phyloP scores from a whole-genome alignment of 2,113 vertebrate genomes.

The Hemiprocne comata region DNA sequence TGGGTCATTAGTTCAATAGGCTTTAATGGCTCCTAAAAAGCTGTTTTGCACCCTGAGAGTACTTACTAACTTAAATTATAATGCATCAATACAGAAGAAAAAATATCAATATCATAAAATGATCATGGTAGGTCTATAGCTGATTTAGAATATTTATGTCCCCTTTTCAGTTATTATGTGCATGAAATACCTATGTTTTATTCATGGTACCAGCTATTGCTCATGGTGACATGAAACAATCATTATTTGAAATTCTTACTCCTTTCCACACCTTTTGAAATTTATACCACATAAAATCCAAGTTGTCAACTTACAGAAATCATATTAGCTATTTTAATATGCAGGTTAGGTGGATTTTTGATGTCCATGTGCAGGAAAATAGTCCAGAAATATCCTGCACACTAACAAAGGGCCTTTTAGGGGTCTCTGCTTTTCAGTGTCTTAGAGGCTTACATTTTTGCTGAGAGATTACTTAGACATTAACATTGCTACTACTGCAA shows the following conservation, averaged over 20 bases:
- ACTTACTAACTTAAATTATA: background rate
- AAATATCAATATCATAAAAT: constrained; percentile 10
- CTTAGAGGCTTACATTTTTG: background rate
- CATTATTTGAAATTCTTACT: background rate
- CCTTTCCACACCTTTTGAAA: background rate
- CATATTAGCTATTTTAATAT: background rate
- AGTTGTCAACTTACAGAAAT: background rate
- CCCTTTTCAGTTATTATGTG: background rate
- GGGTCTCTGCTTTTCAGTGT: background rate
- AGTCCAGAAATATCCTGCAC: background rate
- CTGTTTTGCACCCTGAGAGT: constrained; percentile 1
- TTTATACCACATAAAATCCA: background rate
- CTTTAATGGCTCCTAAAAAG: constrained; percentile 29
- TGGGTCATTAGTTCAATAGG: constrained; percentile 52
- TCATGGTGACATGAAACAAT: background rate
- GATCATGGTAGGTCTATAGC: background rate
- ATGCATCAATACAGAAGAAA: constrained; percentile 35
- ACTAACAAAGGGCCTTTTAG: background rate
- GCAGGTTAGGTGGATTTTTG: background rate
- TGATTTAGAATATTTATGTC: background rate
- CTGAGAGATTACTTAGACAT: background rate
- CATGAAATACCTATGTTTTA: constrained; percentile 15
- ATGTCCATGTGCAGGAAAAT: background rate
- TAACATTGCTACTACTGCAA: background rate
- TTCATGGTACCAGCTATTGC: background rate